These are phyloP conservation scores for Barnardius zonarius DNA, from an alignment of 2,113 vertebrate species.

Conservation along the genomic window DNA sequence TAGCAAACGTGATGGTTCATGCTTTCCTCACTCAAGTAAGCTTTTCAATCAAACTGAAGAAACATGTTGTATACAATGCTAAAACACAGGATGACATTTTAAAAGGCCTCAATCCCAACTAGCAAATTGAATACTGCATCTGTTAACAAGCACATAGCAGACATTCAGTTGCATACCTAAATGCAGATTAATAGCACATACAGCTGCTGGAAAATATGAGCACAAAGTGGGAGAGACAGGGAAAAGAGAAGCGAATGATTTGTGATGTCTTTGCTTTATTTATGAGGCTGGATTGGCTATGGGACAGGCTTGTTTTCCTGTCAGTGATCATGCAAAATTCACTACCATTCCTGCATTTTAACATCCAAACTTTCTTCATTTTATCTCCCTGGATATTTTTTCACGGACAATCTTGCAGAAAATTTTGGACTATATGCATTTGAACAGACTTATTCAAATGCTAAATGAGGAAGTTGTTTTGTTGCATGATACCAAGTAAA, in stretches of 20 bases:
- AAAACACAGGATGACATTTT: background rate
- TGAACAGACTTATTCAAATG: background rate
- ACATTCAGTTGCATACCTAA: background rate
- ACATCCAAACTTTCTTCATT: background rate
- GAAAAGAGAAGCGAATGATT: background rate
- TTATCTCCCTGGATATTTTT: background rate
- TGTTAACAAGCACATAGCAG: background rate
- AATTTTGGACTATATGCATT: background rate
- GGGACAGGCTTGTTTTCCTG: background rate
- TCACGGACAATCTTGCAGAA: background rate
- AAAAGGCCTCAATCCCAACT: conserved; percentile 1
- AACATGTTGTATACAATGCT: background rate
- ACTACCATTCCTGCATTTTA: background rate
- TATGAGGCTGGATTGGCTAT: background rate
- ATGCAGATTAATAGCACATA: conserved; percentile 20
- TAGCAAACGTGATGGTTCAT: background rate
- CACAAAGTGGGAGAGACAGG: background rate
- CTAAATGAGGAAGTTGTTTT: background rate
- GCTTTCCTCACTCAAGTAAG: background rate
- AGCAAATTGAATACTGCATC: background rate
- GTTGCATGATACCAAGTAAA: background rate
- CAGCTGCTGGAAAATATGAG: background rate
- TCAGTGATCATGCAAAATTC: background rate
- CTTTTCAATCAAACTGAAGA: background rate
- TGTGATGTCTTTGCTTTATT: background rate